Evolutionary conservation across 2,888 invertebrate species (phyloP), one percentile per base, ranked within the genome.

Genomic region (Mesoligia furuncula): DNA sequence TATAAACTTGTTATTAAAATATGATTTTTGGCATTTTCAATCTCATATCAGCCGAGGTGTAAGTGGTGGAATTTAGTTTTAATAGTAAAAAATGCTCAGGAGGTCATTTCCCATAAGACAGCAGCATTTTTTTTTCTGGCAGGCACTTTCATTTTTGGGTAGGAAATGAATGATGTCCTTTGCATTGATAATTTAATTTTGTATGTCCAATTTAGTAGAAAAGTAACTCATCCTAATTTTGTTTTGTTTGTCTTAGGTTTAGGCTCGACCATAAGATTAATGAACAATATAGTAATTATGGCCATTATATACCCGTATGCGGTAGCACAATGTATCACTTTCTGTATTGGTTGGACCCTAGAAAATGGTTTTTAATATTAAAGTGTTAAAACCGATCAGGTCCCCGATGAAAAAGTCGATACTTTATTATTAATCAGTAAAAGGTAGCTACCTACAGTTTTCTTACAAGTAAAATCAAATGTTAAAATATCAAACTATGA

Each of bases 401-500:
- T 20, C n/a, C 17, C 13, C 11, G 11, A 45, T 5, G n/a, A 42
- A 64, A 39, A 24, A 15, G 7, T 54, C n/a, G 7, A 54, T 77
- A 77, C 11, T 17, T 42, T 31, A 27, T 15, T 62, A 27, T 15
- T 8, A 54, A 61, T 61, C 24, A 36, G 15, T 51, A 36, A 57
- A 61, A 51, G 3, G 15, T 13, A 8, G 13, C 57, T 71, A 76
- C 81, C 57, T 71, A 76, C 81, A 85, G 77, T 81, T 67, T 86
- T 81, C 68, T 84, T 74, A 59, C 79, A 73, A 77, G 15, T 64
- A 1, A 42, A 59, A 51, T 74, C 48, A 64, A 73, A 71, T 65
- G 0, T 62, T 24, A n/a, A 31, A 61, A 36, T 67, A 59, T 59
- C 17, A 73, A 76, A 57, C 7, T 51, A n/a, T 42, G 36, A 78